Evolutionary conservation across 2,113 vertebrate species (phyloP).

Genomic region (Pyxicephalus adspersus): DNA sequence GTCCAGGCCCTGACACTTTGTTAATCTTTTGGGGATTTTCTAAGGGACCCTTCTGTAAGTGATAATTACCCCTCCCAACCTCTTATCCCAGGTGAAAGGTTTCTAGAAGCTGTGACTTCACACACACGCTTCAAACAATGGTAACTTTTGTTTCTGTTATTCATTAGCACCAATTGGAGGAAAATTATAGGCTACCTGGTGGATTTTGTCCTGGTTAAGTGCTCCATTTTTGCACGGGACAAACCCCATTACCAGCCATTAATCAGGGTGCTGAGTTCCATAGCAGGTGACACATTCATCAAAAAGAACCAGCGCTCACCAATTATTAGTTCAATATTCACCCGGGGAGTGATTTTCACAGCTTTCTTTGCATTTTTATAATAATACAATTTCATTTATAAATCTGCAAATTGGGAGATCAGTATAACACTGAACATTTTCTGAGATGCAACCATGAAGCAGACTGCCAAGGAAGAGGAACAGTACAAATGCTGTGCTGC

Average conservation of each 20-base stretch:
- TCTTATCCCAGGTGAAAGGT: conserved; percentile 53
- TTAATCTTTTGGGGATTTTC: conserved; percentile 65
- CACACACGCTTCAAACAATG: conserved; percentile 39
- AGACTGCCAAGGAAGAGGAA: too few species aligned
- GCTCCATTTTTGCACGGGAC: conserved; percentile 2
- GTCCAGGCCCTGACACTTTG: conserved; percentile 57
- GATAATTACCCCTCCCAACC: conserved; percentile 60
- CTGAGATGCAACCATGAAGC: too few species aligned
- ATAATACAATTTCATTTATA: neutral
- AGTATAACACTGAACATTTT: too few species aligned
- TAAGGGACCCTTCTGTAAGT: conserved; percentile 61
- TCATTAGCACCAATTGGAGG: conserved; percentile 16
- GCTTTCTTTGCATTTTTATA: neutral
- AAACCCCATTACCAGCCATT: neutral
- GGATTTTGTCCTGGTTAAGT: conserved; percentile 22
- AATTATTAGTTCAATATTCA: too few species aligned
- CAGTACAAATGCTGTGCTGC: too few species aligned
- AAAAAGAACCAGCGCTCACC: too few species aligned
- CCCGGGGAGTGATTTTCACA: too few species aligned
- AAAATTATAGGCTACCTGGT: conserved; percentile 43
- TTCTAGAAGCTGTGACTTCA: conserved; percentile 41
- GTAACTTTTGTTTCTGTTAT: conserved; percentile 50
- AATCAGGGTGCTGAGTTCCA: neutral
- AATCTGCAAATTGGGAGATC: too few species aligned
- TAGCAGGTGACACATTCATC: too few species aligned